phyloP scores from a whole-genome alignment of 1,140 invertebrate genomes.

The Tribolium madens region DNA sequence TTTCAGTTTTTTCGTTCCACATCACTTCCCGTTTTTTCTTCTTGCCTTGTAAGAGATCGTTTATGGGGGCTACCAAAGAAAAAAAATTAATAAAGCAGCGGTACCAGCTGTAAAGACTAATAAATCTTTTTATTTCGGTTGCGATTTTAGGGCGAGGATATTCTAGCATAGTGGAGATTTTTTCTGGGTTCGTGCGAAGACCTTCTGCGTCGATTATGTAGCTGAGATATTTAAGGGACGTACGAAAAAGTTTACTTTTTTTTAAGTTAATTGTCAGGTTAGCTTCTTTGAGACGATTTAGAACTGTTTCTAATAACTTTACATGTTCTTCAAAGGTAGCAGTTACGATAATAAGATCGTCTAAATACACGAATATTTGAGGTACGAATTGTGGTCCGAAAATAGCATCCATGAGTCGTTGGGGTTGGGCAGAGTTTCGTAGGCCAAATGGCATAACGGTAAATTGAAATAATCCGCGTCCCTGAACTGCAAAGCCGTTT shows the following conservation, averaged over 20 bases:
- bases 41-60: no score
- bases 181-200: background rate
- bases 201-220: background rate
- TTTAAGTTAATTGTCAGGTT: background rate
- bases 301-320: background rate
- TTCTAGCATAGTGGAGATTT: background rate
- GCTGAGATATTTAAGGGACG: background rate
- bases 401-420: conserved; percentile 63
- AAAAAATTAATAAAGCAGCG: no score
- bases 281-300: background rate
- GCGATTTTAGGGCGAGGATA: background rate
- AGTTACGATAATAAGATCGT: background rate
- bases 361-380: conserved; percentile 50
- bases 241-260: background rate
- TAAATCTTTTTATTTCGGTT: background rate
- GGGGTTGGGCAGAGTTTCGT: conserved; percentile 62
- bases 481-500: conserved; percentile 57
- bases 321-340: background rate
- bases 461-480: conserved; percentile 55
- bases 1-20: no score
- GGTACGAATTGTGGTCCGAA: conserved; percentile 60
- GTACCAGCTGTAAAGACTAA: background rate
- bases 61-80: no score
- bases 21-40: no score
- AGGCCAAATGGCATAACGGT: conserved; percentile 64